Percentiles rank a stretch among this genome's conserved stretches.
phyloP scores from a whole-genome alignment of 2,888 invertebrate genomes.

The Plebejus melissa region DNA sequence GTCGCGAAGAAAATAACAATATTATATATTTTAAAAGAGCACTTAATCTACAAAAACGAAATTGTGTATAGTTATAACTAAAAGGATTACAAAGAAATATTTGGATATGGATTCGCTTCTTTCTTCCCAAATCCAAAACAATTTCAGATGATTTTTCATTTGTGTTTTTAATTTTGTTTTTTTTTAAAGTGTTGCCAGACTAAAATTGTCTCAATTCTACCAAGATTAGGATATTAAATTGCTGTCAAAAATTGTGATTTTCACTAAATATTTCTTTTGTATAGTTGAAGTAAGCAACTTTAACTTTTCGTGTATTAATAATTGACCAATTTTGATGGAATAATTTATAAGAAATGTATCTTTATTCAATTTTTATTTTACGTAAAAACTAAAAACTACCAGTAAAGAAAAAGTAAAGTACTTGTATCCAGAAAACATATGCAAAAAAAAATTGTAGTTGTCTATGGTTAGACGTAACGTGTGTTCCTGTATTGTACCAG shows the following conservation, averaged over 20 bases:
- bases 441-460: too few relatives aligned
- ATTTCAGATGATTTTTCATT: constrained; percentile 54
- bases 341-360: too few relatives aligned
- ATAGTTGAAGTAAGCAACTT: too few relatives aligned
- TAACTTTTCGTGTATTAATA: too few relatives aligned
- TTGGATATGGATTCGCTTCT: constrained; percentile 54
- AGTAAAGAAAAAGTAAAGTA: too few relatives aligned
- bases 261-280: too few relatives aligned
- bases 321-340: too few relatives aligned
- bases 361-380: too few relatives aligned
- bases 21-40: constrained; percentile 48
- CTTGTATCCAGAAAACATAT: too few relatives aligned
- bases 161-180: constrained; percentile 47
- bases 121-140: constrained; percentile 60
- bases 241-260: background rate
- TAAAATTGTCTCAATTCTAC: constrained; percentile 29
- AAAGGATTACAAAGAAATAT: constrained; percentile 61
- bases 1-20: constrained; percentile 59
- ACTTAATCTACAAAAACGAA: constrained; percentile 50
- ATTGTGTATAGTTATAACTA: constrained; percentile 48
- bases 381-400: too few relatives aligned
- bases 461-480: background rate
- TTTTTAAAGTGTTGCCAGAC: constrained; percentile 47
- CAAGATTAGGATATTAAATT: constrained; percentile 31
- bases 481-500: background rate